Conservation (phyloP, 2,888 invertebrate genomes). For the Trachelus tabidus region DNA sequence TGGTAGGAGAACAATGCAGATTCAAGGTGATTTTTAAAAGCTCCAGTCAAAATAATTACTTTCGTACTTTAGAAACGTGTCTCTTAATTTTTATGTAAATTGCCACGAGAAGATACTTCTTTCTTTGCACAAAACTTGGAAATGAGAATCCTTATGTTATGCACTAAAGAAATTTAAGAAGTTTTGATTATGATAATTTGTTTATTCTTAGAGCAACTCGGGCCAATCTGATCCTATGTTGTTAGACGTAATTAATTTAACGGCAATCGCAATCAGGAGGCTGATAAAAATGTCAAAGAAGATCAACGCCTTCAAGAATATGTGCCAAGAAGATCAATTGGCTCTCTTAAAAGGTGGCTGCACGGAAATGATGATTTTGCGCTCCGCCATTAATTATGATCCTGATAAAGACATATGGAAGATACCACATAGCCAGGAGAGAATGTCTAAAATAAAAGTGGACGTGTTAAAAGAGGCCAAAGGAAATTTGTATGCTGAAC, state of each 20-base stretch:
- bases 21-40: conserved; percentile 68
- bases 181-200: background rate
- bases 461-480: conserved; percentile 92
- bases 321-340: conserved; percentile 95
- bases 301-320: conserved; percentile 89
- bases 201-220: conserved; percentile 49
- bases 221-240: conserved; percentile 74
- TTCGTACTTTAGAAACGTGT: background rate
- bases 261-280: conserved; percentile 90
- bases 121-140: background rate
- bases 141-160: background rate
- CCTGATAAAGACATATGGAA: conserved; percentile 91
- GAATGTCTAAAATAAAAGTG: conserved; percentile 83
- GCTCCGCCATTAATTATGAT: conserved; percentile 93
- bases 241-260: conserved; percentile 88
- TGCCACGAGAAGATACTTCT: background rate
- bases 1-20: conserved; percentile 75
- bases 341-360: conserved; percentile 91
- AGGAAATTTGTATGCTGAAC: conserved; percentile 88
- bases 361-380: conserved; percentile 95
- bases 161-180: background rate
- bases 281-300: conserved; percentile 87
- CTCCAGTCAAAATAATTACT: background rate
- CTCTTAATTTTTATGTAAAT: background rate
- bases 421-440: conserved; percentile 84